Conservation (phyloP, 2,888 invertebrate species). For the Beris morrisii region DNA sequence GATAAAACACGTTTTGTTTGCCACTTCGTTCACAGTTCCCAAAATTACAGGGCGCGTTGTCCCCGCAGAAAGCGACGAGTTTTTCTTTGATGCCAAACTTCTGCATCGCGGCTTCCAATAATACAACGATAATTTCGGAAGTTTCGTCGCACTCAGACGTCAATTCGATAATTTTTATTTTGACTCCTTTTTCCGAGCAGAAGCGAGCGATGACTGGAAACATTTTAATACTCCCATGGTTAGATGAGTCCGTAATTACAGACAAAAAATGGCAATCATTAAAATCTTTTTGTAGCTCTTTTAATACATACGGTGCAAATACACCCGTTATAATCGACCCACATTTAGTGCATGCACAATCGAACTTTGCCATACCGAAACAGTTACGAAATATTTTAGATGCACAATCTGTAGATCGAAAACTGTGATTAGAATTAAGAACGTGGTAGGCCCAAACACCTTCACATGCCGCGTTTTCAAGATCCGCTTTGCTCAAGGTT, state of each 20-base stretch:
- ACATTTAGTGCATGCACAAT: slow-evolving; percentile 36
- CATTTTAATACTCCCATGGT: slow-evolving; percentile 40
- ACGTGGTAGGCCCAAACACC: slow-evolving; percentile 38
- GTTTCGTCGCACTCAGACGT: no score
- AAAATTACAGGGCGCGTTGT: no score
- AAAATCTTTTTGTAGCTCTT: slow-evolving; percentile 32
- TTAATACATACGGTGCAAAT: slow-evolving; percentile 32
- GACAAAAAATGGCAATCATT: slow-evolving; percentile 33
- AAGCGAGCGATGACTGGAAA: slow-evolving; percentile 16
- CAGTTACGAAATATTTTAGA: slow-evolving; percentile 37
- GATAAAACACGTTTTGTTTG: no score
- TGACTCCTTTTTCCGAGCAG: slow-evolving; percentile 4
- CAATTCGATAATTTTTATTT: neutral
- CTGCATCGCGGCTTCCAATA: no score
- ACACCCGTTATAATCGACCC: slow-evolving; percentile 36
- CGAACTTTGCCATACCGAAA: slow-evolving; percentile 38
- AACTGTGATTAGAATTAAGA: slow-evolving; percentile 37
- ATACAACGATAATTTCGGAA: no score
- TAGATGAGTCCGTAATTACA: slow-evolving; percentile 38
- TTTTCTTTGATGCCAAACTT: no score
- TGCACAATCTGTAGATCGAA: slow-evolving; percentile 38
- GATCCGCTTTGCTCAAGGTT: slow-evolving; percentile 24
- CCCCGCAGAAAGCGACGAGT: no score
- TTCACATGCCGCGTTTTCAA: slow-evolving; percentile 35
- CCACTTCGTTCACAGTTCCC: no score